phyloP scores from a whole-genome alignment of 2,888 invertebrate genomes.

The Eurytoma californica region DNA sequence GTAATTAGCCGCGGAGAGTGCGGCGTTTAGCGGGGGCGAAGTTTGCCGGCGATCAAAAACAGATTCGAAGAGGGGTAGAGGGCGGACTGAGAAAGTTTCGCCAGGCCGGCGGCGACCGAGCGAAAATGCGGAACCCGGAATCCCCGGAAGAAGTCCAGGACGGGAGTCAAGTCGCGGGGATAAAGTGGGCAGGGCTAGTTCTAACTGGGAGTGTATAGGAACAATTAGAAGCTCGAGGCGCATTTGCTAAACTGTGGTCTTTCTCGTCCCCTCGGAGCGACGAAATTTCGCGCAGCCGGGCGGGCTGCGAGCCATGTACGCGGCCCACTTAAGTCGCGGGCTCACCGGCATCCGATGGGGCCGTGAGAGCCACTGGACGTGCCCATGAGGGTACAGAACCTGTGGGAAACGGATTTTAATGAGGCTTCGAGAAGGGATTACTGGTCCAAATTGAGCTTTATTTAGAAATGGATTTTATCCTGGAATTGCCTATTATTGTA shows the following conservation, averaged over 20 bases:
- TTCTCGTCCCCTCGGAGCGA: not conserved
- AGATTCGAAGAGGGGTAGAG: not conserved
- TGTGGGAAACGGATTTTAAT: not conserved
- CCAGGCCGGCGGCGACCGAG: too few relatives aligned
- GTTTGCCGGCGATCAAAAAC: slow-evolving; percentile 29
- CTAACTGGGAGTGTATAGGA: slow-evolving; percentile 50
- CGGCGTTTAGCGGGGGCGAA: slow-evolving; percentile 13
- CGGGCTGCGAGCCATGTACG: too few relatives aligned
- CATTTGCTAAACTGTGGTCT: slow-evolving; percentile 47
- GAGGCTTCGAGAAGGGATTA: too few relatives aligned
- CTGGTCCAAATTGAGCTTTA: too few relatives aligned
- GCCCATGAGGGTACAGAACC: not conserved
- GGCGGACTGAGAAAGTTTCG: too few relatives aligned
- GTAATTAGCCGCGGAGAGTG: slow-evolving; percentile 16
- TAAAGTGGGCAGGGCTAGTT: not conserved
- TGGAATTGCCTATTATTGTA: too few relatives aligned
- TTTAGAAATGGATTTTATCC: too few relatives aligned
- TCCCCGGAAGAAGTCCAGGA: slow-evolving; percentile 23
- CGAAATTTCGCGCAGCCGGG: too few relatives aligned
- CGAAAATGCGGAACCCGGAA: too few relatives aligned
- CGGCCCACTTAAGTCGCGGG: slow-evolving; percentile 22
- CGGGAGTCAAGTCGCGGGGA: not conserved
- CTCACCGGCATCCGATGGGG: not conserved
- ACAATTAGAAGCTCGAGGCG: slow-evolving; percentile 45
- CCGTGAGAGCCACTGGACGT: too few relatives aligned